Evolutionary conservation across 2,113 vertebrate genomes (phyloP).

Genomic region (Balaeniceps rex): DNA sequence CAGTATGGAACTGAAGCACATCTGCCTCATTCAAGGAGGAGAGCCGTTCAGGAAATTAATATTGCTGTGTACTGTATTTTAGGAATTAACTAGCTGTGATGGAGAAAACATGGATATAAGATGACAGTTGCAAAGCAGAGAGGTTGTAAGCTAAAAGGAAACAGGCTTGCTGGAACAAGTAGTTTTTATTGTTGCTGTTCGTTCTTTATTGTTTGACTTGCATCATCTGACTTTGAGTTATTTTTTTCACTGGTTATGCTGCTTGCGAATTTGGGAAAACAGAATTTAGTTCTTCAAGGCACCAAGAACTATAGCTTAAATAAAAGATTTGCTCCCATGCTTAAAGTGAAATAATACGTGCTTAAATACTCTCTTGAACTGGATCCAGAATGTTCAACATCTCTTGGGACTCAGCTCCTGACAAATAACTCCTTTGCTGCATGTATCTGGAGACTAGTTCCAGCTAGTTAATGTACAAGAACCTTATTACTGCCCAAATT

Average conservation of each 20-base stretch:
- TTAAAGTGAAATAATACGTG: neutral
- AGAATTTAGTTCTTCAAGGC: neutral
- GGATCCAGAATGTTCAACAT: neutral
- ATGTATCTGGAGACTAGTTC: neutral
- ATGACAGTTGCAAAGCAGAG: neutral
- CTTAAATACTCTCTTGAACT: neutral
- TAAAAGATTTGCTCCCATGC: neutral
- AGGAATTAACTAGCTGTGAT: neutral
- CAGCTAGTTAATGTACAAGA: neutral
- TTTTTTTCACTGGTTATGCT: neutral
- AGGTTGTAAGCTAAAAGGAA: neutral
- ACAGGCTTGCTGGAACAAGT: neutral
- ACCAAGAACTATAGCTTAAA: neutral
- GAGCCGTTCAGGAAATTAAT: neutral
- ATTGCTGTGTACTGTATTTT: neutral
- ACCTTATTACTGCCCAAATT: neutral
- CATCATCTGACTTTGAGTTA: neutral
- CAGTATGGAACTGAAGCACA: neutral
- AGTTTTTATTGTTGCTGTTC: neutral
- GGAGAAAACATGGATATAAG: neutral
- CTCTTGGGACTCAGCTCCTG: neutral
- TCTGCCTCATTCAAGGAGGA: neutral
- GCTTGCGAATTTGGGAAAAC: neutral
- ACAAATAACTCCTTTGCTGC: neutral
- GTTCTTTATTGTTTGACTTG: neutral